These are phyloP conservation scores for Nanger granti DNA, from an alignment of 2,113 vertebrate genomes.

Conservation along the genomic window DNA sequence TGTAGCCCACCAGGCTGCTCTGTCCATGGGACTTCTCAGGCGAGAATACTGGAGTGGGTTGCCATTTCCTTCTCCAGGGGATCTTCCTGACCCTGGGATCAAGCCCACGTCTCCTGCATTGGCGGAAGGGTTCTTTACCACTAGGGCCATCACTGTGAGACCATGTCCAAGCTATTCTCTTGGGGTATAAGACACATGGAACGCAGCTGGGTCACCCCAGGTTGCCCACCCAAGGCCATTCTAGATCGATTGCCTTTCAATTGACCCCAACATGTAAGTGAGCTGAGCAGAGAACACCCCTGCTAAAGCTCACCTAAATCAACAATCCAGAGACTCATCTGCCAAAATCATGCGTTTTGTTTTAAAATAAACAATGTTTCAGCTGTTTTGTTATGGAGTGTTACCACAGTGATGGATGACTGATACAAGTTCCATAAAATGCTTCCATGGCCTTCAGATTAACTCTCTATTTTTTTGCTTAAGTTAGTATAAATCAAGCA, in stretches of 20 bases:
- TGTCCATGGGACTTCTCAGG: not conserved
- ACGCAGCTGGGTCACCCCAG: not conserved
- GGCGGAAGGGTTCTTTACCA: not conserved
- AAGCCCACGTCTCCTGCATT: not conserved
- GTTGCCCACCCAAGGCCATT: not conserved
- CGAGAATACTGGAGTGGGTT: not conserved
- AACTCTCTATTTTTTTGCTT: not conserved
- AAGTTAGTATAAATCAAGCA: not conserved
- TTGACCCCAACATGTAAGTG: rapidly evolving
- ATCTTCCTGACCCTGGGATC: not conserved
- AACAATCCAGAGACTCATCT: not conserved
- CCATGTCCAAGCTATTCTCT: not conserved
- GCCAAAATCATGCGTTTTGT: not conserved
- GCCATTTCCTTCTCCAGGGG: not conserved
- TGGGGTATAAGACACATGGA: not conserved
- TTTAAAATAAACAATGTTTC: not conserved
- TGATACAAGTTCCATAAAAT: not conserved
- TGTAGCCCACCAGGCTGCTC: not conserved
- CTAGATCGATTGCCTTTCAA: not conserved
- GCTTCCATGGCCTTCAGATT: not conserved
- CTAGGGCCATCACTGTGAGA: not conserved
- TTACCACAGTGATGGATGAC: not conserved
- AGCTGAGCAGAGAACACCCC: not conserved
- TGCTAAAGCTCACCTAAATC: too few relatives aligned
- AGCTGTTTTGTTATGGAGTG: not conserved